These are phyloP conservation scores for Cataglyphis hispanica DNA, from an alignment of 1,140 invertebrate species.

Conservation along the genomic window DNA sequence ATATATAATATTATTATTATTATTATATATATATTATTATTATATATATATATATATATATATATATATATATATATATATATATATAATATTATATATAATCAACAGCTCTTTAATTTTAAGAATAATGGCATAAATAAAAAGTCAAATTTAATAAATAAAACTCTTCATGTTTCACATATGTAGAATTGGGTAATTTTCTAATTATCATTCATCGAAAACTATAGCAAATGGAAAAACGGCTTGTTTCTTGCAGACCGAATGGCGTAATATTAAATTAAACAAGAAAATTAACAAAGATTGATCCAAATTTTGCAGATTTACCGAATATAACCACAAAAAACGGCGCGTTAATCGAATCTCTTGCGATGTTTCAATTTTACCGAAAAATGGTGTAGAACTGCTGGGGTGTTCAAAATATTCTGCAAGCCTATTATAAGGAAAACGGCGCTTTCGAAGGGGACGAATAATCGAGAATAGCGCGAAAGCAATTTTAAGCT, in stretches of 20 bases:
- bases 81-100: no score
- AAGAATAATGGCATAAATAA: neutral
- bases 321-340: neutral
- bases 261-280: neutral
- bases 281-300: conserved; percentile 1
- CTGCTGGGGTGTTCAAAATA: neutral
- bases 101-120: conserved; percentile 2
- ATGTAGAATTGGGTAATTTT: conserved; percentile 12
- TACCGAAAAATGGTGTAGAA: neutral
- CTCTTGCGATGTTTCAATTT: neutral
- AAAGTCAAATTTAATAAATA: neutral
- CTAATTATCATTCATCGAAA: neutral
- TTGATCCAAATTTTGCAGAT: neutral
- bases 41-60: no score
- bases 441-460: neutral
- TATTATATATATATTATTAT: no score
- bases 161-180: neutral
- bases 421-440: neutral
- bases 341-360: conserved; percentile 1
- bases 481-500: conserved; percentile 50
- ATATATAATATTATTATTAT: no score
- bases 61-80: no score
- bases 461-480: conserved; percentile 42
- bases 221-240: conserved; percentile 12
- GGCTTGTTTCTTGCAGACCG: neutral